A percentile compares a stretch with the other conserved stretches of the same genome.
These are phyloP conservation scores for Leptoteleia sp. DNA, from an alignment of 1,140 invertebrate genomes.

Conservation along the genomic window DNA sequence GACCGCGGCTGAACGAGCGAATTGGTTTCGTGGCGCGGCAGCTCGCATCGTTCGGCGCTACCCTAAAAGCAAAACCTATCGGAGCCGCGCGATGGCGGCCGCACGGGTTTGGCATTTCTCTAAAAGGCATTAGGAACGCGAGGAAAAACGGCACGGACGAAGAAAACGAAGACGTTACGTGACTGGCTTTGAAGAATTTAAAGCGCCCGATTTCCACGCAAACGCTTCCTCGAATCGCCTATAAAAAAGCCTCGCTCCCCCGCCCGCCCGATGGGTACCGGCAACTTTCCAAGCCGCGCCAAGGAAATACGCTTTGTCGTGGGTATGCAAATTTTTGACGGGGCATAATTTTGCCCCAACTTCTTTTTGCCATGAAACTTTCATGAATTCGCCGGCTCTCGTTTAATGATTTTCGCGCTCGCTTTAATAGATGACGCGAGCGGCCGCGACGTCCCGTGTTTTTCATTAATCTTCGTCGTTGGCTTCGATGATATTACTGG, in stretches of 20 bases:
- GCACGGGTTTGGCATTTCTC: slow-evolving; percentile 61
- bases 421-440: not conserved
- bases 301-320: slow-evolving; percentile 52
- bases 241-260: slow-evolving; percentile 61
- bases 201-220: slow-evolving; percentile 64
- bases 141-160: slow-evolving; percentile 49
- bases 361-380: slow-evolving; percentile 56
- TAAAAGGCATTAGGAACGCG: slow-evolving; percentile 55
- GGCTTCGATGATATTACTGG: slow-evolving; percentile 1
- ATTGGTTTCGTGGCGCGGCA: slow-evolving; percentile 43
- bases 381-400: slow-evolving; percentile 16
- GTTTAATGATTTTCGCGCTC: slow-evolving; percentile 24
- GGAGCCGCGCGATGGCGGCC: slow-evolving; percentile 17
- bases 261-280: slow-evolving; percentile 29
- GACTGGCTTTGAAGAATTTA: slow-evolving; percentile 66
- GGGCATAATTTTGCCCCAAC: slow-evolving; percentile 29
- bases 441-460: not conserved
- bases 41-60: slow-evolving; percentile 23
- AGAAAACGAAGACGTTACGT: slow-evolving; percentile 68
- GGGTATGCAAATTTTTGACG: slow-evolving; percentile 58
- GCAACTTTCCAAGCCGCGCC: slow-evolving; percentile 40
- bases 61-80: slow-evolving; percentile 23
- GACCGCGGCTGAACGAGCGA: slow-evolving; percentile 23
- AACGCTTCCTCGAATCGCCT: slow-evolving; percentile 54
- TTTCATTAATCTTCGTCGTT: not conserved